Evolutionary conservation across 2,888 invertebrate species (phyloP), one percentile per base, ranked within the genome.

Genomic region (Heliconius charithonia): DNA sequence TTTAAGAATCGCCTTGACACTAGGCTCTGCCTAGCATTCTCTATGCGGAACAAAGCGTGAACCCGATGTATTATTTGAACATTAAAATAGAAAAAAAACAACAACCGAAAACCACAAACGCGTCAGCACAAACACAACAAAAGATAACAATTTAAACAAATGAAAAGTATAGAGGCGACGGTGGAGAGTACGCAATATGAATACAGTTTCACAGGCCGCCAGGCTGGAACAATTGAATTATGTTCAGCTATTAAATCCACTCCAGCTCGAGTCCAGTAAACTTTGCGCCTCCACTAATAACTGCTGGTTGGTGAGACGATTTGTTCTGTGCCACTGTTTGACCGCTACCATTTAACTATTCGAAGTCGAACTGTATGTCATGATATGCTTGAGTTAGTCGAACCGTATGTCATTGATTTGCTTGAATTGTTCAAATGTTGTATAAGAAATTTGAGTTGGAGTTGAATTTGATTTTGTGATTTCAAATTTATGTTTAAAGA

Each of bases 201-300:
- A 89, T 87, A 89, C 88, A 90, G 90, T 91, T 91, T 90, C 90
- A 88, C 89, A 89, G 89, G 87, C 89, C 91, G 89, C 79, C 89
- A 88, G 86, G 84, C 89, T 85, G 89, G 90, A 90, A 91, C 92
- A 91, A 93, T 93, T 92, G 91, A 91, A 92, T 93, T 92, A 93
- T 91, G 85, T 86, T 85, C 89, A 88, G 89, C 90, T 91, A 92
- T 92, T 92, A 91, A 90, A 89, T 88, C 86, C 89, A 85, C 80
- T 82, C 82, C 81, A 82, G 81, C 83, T 83, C 86, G 84, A 76
- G 77, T 81, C 84, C 84, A 83, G 85, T 82, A 83, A 86, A 86
- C 86, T 88, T 87, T 87, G 87, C 88, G 84, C 85, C 83, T 86
- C 85, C 84, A 75, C 86, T 87, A 87, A 88, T 87, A 85, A 86